A percentile compares a stretch with the other conserved stretches of the same genome.
These are phyloP conservation scores for Microctonus brassicae DNA, from an alignment of 2,888 invertebrate species.

Conservation along the genomic window DNA sequence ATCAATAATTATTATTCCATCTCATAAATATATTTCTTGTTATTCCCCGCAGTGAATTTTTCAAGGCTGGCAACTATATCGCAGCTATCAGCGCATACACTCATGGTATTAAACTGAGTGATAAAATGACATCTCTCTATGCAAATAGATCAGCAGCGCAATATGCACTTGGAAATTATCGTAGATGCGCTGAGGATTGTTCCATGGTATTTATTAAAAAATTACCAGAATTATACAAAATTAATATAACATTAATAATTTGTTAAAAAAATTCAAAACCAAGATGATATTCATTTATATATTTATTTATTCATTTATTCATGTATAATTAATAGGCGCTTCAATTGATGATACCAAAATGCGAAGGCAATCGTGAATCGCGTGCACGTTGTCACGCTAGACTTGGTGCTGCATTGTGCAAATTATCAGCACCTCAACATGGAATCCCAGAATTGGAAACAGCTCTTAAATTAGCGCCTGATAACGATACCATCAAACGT, in stretches of 20 bases:
- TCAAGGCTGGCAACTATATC: conserved; percentile 80
- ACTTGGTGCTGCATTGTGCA: conserved; percentile 81
- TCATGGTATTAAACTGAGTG: conserved; percentile 82
- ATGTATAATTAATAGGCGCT: conserved; percentile 73
- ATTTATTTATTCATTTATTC: no score
- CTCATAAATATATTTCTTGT: neutral
- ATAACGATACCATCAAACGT: conserved; percentile 74
- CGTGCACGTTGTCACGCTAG: conserved; percentile 82
- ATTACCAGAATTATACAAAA: neutral
- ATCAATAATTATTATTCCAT: neutral
- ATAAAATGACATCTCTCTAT: conserved; percentile 80
- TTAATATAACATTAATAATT: no score
- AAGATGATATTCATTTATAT: conserved; percentile 4
- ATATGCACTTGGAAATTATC: conserved; percentile 80
- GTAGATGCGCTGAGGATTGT: conserved; percentile 77
- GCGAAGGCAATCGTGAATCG: conserved; percentile 78
- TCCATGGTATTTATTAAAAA: conserved; percentile 69
- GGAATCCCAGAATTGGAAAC: conserved; percentile 82
- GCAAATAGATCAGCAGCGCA: conserved; percentile 86
- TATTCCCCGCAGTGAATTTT: conserved; percentile 74
- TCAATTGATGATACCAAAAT: conserved; percentile 81
- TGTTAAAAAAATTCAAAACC: no score
- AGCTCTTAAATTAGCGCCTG: conserved; percentile 78
- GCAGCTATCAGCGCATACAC: conserved; percentile 87
- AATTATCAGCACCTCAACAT: conserved; percentile 78